These are phyloP conservation scores for Ancistrus triradiatus DNA, from an alignment of 2,113 vertebrate genomes.

Conservation along the genomic window DNA sequence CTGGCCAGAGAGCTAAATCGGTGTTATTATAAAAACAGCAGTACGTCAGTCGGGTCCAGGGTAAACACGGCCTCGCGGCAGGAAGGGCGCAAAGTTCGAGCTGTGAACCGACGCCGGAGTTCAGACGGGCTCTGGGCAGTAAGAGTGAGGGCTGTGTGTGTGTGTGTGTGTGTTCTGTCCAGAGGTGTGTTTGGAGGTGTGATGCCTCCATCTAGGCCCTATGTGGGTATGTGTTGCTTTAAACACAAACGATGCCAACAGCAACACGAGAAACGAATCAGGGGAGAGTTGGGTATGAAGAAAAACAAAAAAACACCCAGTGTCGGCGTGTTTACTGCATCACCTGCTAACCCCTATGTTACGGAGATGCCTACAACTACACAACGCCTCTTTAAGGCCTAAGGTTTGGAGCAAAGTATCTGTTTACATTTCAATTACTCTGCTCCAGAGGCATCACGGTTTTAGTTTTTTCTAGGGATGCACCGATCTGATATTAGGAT, in stretches of 20 bases:
- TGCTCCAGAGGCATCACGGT: no score
- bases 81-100: slow-evolving; percentile 14
- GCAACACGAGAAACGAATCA: background rate
- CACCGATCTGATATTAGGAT: no score
- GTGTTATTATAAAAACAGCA: slow-evolving; percentile 32
- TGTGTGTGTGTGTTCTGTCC: slow-evolving; percentile 20
- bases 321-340: no score
- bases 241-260: background rate
- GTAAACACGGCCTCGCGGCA: slow-evolving; percentile 21
- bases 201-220: slow-evolving; percentile 58
- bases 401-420: no score
- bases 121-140: background rate
- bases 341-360: no score
- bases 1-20: slow-evolving; percentile 3
- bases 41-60: slow-evolving; percentile 5
- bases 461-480: no score
- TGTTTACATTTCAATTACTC: no score
- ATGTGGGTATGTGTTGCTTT: slow-evolving; percentile 25
- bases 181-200: slow-evolving; percentile 42
- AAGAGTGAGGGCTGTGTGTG: slow-evolving; percentile 22
- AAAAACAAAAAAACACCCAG: no score
- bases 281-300: no score
- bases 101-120: slow-evolving; percentile 15
- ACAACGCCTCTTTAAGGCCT: no score
- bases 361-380: no score